phyloP scores from a whole-genome alignment of 37 sponge, comb jelly and placozoan genomes.

The Dysidea cf. avara region DNA sequence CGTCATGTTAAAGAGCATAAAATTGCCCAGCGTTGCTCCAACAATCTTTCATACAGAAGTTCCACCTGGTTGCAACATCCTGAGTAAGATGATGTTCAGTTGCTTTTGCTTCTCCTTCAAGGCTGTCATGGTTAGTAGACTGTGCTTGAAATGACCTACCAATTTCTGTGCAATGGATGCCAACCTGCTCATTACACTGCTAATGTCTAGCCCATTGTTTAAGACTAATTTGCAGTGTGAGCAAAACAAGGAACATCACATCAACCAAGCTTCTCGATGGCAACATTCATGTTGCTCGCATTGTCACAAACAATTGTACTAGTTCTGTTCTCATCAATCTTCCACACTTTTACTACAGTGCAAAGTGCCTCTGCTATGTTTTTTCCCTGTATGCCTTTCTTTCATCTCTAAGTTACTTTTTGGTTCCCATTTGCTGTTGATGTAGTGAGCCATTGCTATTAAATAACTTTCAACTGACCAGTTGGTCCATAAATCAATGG shows the following conservation, averaged over 20 bases:
- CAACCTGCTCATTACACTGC: neutral
- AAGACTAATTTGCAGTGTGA: neutral
- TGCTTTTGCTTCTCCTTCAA: neutral
- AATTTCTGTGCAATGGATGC: neutral
- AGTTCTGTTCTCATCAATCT: neutral
- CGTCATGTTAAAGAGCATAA: constrained; percentile 4
- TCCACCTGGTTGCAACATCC: constrained; percentile 5
- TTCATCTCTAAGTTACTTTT: constrained; percentile 4
- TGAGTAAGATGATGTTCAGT: constrained; percentile 6
- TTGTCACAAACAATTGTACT: neutral
- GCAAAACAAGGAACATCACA: neutral
- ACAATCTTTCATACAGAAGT: constrained; percentile 1
- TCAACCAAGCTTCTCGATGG: too few species aligned
- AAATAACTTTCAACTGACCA: too few species aligned
- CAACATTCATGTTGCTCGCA: neutral
- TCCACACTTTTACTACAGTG: neutral
- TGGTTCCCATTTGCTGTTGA: neutral
- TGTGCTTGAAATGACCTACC: constrained; percentile 3
- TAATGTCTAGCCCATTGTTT: neutral
- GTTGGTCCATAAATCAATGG: too few species aligned
- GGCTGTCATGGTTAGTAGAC: constrained; percentile 2
- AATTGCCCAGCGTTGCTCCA: constrained; percentile 5
- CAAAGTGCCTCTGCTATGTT: neutral
- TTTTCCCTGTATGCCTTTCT: constrained; percentile 6
- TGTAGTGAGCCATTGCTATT: too few species aligned